phyloP scores from a whole-genome alignment of 2,797 vertebrate genomes.

The Phrynocephalus guinanensis region DNA sequence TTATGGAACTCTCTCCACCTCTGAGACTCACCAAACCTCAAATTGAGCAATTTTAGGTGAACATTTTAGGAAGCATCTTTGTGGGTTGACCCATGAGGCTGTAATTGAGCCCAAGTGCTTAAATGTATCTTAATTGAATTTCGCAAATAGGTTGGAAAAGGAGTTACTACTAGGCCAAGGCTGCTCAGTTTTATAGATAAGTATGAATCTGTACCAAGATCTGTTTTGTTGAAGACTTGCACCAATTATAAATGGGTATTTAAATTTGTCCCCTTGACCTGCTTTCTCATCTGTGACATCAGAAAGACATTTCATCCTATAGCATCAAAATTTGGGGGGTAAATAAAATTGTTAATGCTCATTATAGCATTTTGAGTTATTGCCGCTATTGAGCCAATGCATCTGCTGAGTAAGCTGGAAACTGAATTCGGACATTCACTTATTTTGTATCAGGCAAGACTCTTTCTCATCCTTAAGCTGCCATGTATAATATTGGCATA shows the following conservation, averaged over 20 bases:
- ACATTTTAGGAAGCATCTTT: neutral
- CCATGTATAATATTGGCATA: neutral
- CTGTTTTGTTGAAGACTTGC: neutral
- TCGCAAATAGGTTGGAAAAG: neutral
- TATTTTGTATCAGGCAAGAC: neutral
- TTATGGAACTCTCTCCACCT: neutral
- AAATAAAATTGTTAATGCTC: too few relatives aligned
- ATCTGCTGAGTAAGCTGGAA: neutral
- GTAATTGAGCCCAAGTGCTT: neutral
- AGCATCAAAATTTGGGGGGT: neutral
- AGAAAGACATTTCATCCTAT: neutral
- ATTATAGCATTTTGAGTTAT: too few relatives aligned
- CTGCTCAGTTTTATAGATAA: neutral
- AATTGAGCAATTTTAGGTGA: neutral
- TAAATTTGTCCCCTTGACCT: neutral
- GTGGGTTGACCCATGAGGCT: neutral
- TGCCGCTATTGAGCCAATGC: neutral
- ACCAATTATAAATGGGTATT: neutral
- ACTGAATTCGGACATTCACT: neutral
- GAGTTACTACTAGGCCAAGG: neutral
- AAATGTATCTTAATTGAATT: conserved; percentile 9
- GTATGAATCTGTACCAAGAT: neutral
- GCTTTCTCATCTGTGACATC: neutral
- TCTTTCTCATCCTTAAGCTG: neutral
- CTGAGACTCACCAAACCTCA: neutral